Evolutionary conservation across 2,113 vertebrate genomes (phyloP).

Genomic region (Phasianus colchicus): DNA sequence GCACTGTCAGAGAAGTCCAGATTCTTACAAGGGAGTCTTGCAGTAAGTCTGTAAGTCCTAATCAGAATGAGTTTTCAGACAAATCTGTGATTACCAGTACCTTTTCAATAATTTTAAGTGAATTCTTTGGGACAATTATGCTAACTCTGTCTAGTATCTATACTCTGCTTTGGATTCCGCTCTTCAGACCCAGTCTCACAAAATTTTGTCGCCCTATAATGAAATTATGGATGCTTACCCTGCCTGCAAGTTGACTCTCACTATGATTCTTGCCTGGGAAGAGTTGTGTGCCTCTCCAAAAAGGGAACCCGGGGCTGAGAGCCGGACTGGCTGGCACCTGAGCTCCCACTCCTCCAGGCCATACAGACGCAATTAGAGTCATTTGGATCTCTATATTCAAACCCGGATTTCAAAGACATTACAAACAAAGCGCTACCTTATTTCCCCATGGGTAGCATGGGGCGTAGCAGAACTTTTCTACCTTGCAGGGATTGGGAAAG

Average conservation of each 20-base stretch:
- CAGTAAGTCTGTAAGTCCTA: not conserved
- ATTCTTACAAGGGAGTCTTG: not conserved
- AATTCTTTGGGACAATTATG: not conserved
- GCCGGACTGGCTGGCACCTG: not conserved
- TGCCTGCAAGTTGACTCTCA: not conserved
- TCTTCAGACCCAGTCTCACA: not conserved
- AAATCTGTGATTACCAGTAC: not conserved
- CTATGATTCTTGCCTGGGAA: slow-evolving; percentile 5
- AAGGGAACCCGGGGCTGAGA: not conserved
- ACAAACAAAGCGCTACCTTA: not conserved
- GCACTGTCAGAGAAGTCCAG: not conserved
- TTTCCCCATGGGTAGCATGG: not conserved
- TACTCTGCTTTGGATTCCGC: not conserved
- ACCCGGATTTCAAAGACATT: not conserved
- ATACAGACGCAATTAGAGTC: not conserved
- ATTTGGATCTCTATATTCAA: not conserved
- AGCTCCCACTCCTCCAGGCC: not conserved
- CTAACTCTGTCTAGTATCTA: not conserved
- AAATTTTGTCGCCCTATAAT: not conserved
- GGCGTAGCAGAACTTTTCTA: not conserved
- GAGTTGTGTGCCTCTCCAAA: not conserved
- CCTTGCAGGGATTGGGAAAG: not conserved
- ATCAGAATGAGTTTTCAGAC: not conserved
- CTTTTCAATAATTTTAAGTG: not conserved
- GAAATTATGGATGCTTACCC: not conserved